phyloP scores from a whole-genome alignment of 1,140 invertebrate genomes.

The Triops cancriformis region DNA sequence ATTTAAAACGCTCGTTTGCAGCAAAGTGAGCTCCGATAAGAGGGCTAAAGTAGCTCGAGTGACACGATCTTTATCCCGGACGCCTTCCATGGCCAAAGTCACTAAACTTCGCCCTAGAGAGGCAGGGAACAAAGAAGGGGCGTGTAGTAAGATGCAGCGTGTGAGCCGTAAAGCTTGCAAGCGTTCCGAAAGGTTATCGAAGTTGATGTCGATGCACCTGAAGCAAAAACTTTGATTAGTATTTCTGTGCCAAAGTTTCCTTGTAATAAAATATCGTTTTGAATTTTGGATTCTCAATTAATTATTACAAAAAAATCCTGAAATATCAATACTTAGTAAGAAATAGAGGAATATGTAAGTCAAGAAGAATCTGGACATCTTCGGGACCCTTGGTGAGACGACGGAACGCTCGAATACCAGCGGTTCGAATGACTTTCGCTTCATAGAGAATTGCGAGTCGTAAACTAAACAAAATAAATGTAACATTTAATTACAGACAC shows the following conservation, averaged over 20 bases:
- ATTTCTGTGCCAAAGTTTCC: conserved; percentile 20
- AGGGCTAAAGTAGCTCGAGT: conserved; percentile 71
- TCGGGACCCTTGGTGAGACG: conserved; percentile 68
- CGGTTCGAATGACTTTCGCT: conserved; percentile 77
- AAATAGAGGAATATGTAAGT: conserved; percentile 69
- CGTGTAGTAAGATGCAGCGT: conserved; percentile 56
- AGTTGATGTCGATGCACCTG: conserved; percentile 63
- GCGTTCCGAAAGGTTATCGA: conserved; percentile 76
- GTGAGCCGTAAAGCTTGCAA: conserved; percentile 79
- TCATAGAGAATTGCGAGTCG: conserved; percentile 73
- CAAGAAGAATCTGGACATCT: conserved; percentile 66
- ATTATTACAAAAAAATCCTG: too few species aligned
- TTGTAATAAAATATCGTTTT: conserved; percentile 16
- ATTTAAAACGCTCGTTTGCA: conserved; percentile 72
- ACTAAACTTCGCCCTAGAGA: conserved; percentile 62
- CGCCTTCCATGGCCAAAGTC: conserved; percentile 65
- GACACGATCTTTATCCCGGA: conserved; percentile 65
- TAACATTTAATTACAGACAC: conserved; percentile 16
- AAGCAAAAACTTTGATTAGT: not conserved
- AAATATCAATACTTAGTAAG: conserved; percentile 53
- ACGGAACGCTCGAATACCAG: conserved; percentile 70
- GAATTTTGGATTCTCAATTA: too few species aligned
- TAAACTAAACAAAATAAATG: conserved; percentile 54
- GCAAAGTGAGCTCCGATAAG: conserved; percentile 74
- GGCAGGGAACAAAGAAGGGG: conserved; percentile 54